These are phyloP conservation scores for Potamilus streckersoni DNA, from an alignment of 1,140 invertebrate genomes.

Conservation along the genomic window DNA sequence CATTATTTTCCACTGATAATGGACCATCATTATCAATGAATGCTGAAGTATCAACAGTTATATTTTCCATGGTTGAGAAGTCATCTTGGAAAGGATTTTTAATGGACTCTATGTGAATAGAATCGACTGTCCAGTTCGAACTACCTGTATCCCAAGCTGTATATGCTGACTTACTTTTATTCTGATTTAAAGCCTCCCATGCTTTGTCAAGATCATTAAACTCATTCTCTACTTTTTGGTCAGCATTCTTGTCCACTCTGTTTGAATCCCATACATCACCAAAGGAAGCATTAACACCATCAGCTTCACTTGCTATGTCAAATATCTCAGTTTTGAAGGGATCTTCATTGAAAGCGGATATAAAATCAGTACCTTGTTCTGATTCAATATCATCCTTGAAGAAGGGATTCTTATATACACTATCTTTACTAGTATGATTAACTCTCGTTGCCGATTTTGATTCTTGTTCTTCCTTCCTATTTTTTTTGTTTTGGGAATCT, in stretches of 20 bases:
- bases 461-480: too few species aligned
- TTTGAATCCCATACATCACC: conserved; percentile 12
- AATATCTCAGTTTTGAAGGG: not conserved
- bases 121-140: not conserved
- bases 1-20: not conserved
- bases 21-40: conserved; percentile 4
- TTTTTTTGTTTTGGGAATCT: too few species aligned
- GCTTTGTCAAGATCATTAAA: conserved; percentile 11
- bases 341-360: conserved; percentile 11
- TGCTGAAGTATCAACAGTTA: too few species aligned
- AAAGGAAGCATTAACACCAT: conserved; percentile 3
- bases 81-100: conserved; percentile 60
- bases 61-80: conserved; percentile 39
- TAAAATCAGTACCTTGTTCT: conserved; percentile 20
- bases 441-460: too few species aligned
- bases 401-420: too few species aligned
- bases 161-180: too few species aligned
- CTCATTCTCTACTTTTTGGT: not conserved
- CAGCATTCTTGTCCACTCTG: not conserved
- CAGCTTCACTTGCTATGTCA: not conserved
- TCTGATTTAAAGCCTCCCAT: not conserved
- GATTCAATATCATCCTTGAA: conserved; percentile 9
- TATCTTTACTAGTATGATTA: too few species aligned
- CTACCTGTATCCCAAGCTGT: not conserved
- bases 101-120: too few species aligned